Conservation (phyloP, 2,113 vertebrate species). For the Gymnarchus niloticus region DNA sequence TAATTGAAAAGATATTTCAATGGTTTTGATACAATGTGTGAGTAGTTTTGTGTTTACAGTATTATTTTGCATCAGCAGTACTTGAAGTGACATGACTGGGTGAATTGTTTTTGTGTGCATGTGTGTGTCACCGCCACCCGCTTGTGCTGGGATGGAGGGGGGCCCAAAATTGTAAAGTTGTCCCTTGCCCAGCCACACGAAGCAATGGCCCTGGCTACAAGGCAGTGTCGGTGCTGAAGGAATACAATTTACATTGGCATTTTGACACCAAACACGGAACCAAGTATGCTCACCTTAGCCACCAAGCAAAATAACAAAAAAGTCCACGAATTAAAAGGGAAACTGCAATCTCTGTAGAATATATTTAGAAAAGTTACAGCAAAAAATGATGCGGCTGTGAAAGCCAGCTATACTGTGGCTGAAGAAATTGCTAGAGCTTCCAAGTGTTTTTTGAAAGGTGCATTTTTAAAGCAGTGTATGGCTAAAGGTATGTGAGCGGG, state of each 20-base stretch:
- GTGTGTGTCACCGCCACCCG: too few species aligned
- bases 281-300: constrained; percentile 35
- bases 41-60: too few species aligned
- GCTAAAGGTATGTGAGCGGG: constrained; percentile 42
- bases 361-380: constrained; percentile 33
- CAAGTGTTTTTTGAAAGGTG: constrained; percentile 34
- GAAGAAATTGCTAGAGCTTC: constrained; percentile 39
- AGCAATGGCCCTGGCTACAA: too few species aligned
- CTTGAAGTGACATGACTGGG: too few species aligned
- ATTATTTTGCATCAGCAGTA: too few species aligned
- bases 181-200: too few species aligned
- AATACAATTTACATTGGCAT: neutral
- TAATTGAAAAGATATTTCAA: too few species aligned
- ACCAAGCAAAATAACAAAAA: constrained; percentile 39
- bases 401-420: constrained; percentile 45
- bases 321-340: constrained; percentile 42
- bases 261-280: constrained; percentile 34
- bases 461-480: constrained; percentile 33
- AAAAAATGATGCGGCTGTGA: constrained; percentile 40
- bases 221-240: neutral
- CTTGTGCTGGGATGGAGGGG: too few species aligned
- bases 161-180: too few species aligned
- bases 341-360: constrained; percentile 29
- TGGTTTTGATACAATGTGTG: too few species aligned
- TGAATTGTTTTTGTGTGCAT: too few species aligned